Percentiles rank a stretch among this genome's conserved stretches.
Conservation (phyloP, 2,797 vertebrate species). For the Danio aesculapii region DNA sequence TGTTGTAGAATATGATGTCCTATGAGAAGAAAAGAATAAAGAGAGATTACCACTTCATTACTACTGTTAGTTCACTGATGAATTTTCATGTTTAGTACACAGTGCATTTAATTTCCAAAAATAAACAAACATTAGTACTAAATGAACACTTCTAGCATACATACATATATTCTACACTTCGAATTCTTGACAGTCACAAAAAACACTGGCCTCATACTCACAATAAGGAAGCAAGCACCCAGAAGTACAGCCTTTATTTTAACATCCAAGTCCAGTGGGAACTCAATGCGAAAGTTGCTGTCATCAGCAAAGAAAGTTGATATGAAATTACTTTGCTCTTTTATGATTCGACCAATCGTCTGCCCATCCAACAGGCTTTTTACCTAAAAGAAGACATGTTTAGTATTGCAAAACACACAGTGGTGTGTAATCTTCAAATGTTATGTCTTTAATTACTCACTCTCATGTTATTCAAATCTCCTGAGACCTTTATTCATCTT, state of each 20-base stretch:
- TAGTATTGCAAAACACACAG: background rate
- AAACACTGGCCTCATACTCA: conserved; percentile 71
- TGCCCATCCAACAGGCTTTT: conserved; percentile 74
- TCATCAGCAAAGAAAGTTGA: conserved; percentile 87
- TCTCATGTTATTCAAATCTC: too few relatives aligned
- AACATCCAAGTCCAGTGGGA: conserved; percentile 89
- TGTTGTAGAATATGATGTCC: conserved; percentile 93
- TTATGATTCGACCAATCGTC: conserved; percentile 87
- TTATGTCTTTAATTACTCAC: too few relatives aligned
- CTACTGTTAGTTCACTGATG: background rate
- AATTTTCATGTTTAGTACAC: background rate
- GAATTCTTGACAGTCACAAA: background rate
- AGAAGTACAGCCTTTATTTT: conserved; percentile 89
- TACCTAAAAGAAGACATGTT: conserved; percentile 73
- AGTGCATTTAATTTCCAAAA: background rate
- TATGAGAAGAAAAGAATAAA: conserved; percentile 58
- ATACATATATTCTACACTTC: background rate
- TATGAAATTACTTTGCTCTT: conserved; percentile 88
- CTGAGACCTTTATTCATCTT: too few relatives aligned
- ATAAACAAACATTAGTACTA: background rate
- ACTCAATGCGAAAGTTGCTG: conserved; percentile 90
- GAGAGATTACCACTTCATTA: background rate
- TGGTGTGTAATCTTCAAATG: background rate
- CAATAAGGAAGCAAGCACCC: conserved; percentile 90
- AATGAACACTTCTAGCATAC: background rate